These are phyloP conservation scores for Ataeniobius toweri DNA, from an alignment of 2,797 vertebrate genomes.

Conservation along the genomic window DNA sequence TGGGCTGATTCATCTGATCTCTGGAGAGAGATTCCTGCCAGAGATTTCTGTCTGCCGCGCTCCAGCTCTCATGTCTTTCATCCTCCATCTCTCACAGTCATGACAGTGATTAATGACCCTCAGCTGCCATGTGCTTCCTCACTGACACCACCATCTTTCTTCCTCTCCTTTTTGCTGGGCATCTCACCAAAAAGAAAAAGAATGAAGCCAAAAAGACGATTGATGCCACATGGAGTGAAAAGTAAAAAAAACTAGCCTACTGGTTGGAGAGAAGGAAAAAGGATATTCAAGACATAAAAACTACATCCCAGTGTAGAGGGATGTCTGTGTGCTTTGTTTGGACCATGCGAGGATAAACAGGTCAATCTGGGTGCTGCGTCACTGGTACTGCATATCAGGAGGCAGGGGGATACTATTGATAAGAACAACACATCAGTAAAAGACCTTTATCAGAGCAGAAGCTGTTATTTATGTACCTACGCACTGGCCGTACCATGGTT, in stretches of 20 bases:
- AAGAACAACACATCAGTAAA: background rate
- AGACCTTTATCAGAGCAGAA: background rate
- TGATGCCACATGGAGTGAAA: conserved; percentile 63
- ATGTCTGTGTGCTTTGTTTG: conserved; percentile 18
- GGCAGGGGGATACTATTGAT: background rate
- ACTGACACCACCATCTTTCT: conserved; percentile 68
- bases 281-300: conserved; percentile 13
- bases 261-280: conserved; percentile 25
- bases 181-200: conserved; percentile 58
- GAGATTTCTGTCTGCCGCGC: conserved; percentile 52
- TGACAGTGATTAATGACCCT: conserved; percentile 75
- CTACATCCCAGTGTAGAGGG: background rate
- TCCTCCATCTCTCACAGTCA: conserved; percentile 50
- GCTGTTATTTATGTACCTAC: no score
- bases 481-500: no score
- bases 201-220: conserved; percentile 45
- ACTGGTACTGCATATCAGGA: conserved; percentile 8
- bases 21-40: conserved; percentile 66
- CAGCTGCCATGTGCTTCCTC: conserved; percentile 72
- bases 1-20: conserved; percentile 70
- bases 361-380: conserved; percentile 16
- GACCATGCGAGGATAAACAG: conserved; percentile 32
- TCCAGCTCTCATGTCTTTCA: conserved; percentile 67
- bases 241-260: conserved; percentile 27
- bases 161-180: conserved; percentile 44